These are phyloP conservation scores for Eurytemora carolleeae DNA, from an alignment of 1,140 invertebrate species.

Conservation along the genomic window DNA sequence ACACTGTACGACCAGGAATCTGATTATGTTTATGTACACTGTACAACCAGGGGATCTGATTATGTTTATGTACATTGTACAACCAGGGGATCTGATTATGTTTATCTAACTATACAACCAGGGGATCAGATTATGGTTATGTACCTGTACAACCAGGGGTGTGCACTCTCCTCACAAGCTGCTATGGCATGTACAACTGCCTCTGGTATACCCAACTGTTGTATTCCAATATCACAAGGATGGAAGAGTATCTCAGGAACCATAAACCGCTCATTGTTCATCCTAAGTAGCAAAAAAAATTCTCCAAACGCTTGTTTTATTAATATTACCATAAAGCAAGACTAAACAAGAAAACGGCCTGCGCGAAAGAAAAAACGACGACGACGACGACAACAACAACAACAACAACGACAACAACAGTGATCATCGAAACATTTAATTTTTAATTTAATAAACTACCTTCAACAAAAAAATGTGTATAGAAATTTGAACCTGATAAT, in stretches of 20 bases:
- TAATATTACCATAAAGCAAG: too few relatives aligned
- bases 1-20: too few relatives aligned
- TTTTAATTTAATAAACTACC: neutral
- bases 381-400: too few relatives aligned
- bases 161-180: constrained; percentile 49
- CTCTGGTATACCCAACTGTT: constrained; percentile 83
- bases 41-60: too few relatives aligned
- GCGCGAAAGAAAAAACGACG: too few relatives aligned
- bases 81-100: neutral
- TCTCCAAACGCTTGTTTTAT: too few relatives aligned
- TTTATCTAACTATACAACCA: neutral
- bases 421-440: too few relatives aligned
- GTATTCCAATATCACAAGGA: constrained; percentile 82
- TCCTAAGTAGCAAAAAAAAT: too few relatives aligned
- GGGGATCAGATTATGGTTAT: neutral
- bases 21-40: too few relatives aligned
- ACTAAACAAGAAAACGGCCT: too few relatives aligned
- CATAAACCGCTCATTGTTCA: constrained; percentile 79
- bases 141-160: constrained; percentile 44
- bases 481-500: constrained; percentile 22
- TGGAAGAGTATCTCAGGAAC: constrained; percentile 87
- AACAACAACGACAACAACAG: too few relatives aligned
- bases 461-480: neutral
- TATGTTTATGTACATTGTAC: too few relatives aligned
- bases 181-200: constrained; percentile 54